A percentile compares a stretch with the other conserved stretches of the same genome.
Evolutionary conservation across 53 echinoderm and acorn worm species (phyloP).

Genomic region (Echinarachnius parma): DNA sequence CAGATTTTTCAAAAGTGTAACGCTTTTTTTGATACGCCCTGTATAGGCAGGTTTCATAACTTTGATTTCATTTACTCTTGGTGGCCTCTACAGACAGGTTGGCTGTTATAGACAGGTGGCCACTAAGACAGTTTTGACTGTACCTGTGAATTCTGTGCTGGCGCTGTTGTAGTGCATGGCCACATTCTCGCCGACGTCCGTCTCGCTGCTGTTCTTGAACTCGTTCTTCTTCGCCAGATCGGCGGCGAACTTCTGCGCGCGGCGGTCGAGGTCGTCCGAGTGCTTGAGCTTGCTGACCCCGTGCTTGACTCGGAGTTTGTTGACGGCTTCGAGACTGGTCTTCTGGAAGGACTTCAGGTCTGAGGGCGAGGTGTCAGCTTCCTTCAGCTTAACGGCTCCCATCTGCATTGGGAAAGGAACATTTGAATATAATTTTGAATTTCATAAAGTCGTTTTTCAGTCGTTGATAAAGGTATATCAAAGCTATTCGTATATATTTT

Average conservation of each 20-base stretch:
- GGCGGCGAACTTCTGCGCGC: slow-evolving; percentile 91
- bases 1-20: too few species aligned
- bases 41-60: too few species aligned
- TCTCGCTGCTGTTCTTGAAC: slow-evolving; percentile 76
- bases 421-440: too few species aligned
- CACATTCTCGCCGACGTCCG: slow-evolving; percentile 92
- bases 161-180: slow-evolving; percentile 92
- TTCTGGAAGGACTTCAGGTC: slow-evolving; percentile 69
- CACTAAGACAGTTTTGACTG: too few species aligned
- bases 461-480: too few species aligned
- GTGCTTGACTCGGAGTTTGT: slow-evolving; percentile 76
- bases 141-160: slow-evolving; percentile 78
- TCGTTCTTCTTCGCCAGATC: slow-evolving; percentile 71
- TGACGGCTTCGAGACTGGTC: slow-evolving; percentile 68
- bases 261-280: slow-evolving; percentile 55
- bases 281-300: slow-evolving; percentile 54
- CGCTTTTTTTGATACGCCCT: too few species aligned
- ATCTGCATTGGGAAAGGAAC: too few species aligned
- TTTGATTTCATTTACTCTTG: background rate
- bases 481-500: too few species aligned
- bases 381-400: slow-evolving; percentile 61
- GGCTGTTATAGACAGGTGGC: too few species aligned
- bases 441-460: too few species aligned
- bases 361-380: slow-evolving; percentile 63
- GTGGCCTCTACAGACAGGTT: too few species aligned